Evolutionary conservation across 2,888 invertebrate species (phyloP).

Genomic region (Euplagia quadripunctaria): DNA sequence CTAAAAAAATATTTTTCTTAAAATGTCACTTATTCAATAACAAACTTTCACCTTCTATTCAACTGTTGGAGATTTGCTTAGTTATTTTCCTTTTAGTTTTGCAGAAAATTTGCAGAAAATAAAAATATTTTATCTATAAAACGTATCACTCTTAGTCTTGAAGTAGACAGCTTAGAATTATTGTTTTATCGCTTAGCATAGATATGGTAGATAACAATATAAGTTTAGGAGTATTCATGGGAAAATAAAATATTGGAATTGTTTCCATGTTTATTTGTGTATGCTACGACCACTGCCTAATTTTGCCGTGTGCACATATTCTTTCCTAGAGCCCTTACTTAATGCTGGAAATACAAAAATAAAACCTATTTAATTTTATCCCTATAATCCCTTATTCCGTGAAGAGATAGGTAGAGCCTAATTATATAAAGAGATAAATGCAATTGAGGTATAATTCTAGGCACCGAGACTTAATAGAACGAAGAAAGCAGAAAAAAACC

Average conservation of each 20-base stretch:
- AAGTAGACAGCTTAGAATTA: constrained; percentile 2
- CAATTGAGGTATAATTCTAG: neutral
- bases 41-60: no score
- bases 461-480: neutral
- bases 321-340: neutral
- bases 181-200: constrained; percentile 12
- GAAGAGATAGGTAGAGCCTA: neutral
- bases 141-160: constrained; percentile 1
- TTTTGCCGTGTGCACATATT: neutral
- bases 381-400: neutral
- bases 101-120: no score
- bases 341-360: neutral
- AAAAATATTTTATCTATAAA: neutral
- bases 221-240: neutral
- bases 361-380: neutral
- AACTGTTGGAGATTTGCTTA: no score
- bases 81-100: no score
- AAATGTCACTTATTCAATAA: no score
- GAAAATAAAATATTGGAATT: neutral
- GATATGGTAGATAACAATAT: constrained; percentile 8
- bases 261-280: neutral
- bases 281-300: neutral
- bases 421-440: neutral
- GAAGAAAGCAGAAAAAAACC: neutral
- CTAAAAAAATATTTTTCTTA: no score